Evolutionary conservation across 2,888 invertebrate genomes (phyloP).

Genomic region (Timema podura): DNA sequence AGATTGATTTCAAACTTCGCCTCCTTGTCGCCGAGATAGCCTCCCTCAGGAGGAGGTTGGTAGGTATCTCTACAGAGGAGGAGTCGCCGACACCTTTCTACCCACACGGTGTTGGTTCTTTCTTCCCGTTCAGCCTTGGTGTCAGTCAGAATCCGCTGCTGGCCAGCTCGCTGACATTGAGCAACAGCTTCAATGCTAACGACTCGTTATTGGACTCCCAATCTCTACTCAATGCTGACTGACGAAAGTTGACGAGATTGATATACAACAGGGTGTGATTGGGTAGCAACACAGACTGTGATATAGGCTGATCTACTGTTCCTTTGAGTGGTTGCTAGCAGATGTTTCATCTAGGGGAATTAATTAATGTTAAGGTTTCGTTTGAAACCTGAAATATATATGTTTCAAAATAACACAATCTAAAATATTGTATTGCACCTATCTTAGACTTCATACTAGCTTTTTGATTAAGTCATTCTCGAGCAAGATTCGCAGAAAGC

Average conservation of each 20-base stretch:
- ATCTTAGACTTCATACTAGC: no score
- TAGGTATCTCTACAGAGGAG: not conserved
- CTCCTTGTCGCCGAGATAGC: not conserved
- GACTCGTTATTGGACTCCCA: conserved; percentile 64
- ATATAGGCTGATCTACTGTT: no score
- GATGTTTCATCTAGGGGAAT: no score
- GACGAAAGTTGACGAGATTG: conserved; percentile 32
- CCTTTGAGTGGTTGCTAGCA: no score
- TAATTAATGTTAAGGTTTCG: no score
- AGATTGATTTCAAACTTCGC: not conserved
- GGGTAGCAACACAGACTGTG: no score
- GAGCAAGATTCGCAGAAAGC: no score
- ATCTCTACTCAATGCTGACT: conserved; percentile 65
- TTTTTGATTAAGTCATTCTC: no score
- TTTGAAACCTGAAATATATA: no score
- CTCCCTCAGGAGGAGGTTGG: not conserved
- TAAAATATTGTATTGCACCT: no score
- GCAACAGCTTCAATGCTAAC: conserved; percentile 58
- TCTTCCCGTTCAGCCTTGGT: conserved; percentile 47
- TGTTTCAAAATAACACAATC: no score
- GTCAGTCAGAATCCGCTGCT: conserved; percentile 19
- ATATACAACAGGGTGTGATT: no score
- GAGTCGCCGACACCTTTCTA: not conserved
- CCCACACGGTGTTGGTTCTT: conserved; percentile 40
- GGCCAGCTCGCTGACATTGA: conserved; percentile 47